These are phyloP conservation scores for Colostygia pectinataria DNA, from an alignment of 2,888 invertebrate genomes.

Conservation along the genomic window DNA sequence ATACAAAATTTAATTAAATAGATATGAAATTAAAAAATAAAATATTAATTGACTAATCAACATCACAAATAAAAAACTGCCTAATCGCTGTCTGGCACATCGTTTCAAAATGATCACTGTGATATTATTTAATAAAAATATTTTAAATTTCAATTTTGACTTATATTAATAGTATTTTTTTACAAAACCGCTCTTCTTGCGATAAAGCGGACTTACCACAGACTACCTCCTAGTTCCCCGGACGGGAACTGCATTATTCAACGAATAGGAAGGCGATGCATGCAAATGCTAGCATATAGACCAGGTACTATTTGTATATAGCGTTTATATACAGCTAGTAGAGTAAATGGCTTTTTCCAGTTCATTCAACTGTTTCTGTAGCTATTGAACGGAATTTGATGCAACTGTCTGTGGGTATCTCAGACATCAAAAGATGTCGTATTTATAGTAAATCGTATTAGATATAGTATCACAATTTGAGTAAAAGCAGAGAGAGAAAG, in stretches of 20 bases:
- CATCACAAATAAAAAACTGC: too few species aligned
- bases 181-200: constrained; percentile 10
- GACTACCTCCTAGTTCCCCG: constrained; percentile 17
- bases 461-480: too few species aligned
- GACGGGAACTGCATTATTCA: constrained; percentile 65
- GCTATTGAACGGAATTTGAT: constrained; percentile 3
- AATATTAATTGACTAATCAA: too few species aligned
- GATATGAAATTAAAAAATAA: too few species aligned
- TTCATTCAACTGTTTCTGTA: constrained; percentile 22
- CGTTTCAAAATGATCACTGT: too few species aligned
- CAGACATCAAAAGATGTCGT: neutral
- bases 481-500: too few species aligned
- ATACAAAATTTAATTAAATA: too few species aligned
- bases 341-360: constrained; percentile 20
- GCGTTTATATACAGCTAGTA: neutral
- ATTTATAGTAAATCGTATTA: too few species aligned
- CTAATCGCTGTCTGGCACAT: too few species aligned
- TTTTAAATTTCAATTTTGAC: too few species aligned
- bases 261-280: constrained; percentile 57
- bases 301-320: constrained; percentile 15
- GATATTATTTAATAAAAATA: too few species aligned
- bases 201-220: constrained; percentile 16
- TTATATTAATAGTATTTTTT: constrained; percentile 15
- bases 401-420: neutral
- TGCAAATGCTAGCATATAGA: constrained; percentile 41